Percentiles rank a stretch among this genome's conserved stretches.
phyloP scores from a whole-genome alignment of 2,797 vertebrate genomes.

The Sebastes matsubarae region DNA sequence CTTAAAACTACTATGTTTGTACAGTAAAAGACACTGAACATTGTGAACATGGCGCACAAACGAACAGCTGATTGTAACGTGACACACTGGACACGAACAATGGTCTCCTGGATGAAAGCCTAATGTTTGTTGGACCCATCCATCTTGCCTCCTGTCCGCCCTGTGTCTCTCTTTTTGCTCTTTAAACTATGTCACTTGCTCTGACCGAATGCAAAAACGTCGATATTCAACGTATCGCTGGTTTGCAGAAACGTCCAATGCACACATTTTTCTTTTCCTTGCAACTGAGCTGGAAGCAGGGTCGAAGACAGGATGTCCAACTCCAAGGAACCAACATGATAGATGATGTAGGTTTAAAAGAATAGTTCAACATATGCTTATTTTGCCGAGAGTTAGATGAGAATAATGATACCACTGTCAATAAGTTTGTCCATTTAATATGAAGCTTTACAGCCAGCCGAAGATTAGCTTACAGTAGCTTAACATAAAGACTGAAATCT shows the following conservation, averaged over 20 bases:
- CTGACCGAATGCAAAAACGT: too few species aligned
- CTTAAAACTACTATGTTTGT: not conserved
- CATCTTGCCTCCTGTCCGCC: not conserved
- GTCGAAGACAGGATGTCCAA: not conserved
- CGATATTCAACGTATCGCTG: too few species aligned
- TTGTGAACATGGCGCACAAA: not conserved
- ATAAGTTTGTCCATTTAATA: not conserved
- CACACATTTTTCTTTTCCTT: too few species aligned
- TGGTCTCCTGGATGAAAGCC: not conserved
- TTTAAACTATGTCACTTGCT: too few species aligned
- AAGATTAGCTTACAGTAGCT: not conserved
- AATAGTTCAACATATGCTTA: not conserved
- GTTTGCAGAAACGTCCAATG: too few species aligned
- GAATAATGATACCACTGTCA: not conserved
- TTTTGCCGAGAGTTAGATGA: not conserved
- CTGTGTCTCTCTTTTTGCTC: too few species aligned
- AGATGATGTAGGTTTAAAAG: not conserved
- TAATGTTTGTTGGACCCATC: too few species aligned
- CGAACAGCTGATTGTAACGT: not conserved
- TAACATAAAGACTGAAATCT: not conserved
- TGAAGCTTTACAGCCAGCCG: not conserved
- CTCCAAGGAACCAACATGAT: not conserved
- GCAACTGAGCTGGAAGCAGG: too few species aligned
- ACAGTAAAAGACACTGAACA: not conserved
- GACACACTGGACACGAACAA: not conserved